phyloP scores from a whole-genome alignment of 2,888 invertebrate genomes.

The Cephus runcator region DNA sequence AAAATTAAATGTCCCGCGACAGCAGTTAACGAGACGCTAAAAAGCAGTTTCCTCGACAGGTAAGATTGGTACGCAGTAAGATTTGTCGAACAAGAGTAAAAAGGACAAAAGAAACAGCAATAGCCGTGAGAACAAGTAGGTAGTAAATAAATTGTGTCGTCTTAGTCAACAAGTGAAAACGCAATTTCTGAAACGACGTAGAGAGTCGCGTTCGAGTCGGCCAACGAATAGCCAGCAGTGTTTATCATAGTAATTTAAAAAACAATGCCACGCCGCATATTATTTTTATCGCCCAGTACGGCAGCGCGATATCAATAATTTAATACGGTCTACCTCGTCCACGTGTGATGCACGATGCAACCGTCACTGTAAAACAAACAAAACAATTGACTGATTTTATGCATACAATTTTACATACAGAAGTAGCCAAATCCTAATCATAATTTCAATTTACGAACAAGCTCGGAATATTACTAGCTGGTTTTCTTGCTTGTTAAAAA shows the following conservation, averaged over 20 bases:
- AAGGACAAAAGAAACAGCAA: background rate
- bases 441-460: no score
- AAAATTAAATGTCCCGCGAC: slow-evolving; percentile 32
- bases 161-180: slow-evolving; percentile 6
- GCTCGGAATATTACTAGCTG: no score
- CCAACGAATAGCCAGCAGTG: background rate
- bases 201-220: background rate
- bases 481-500: no score
- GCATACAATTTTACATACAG: no score
- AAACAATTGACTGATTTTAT: no score
- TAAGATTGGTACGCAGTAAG: slow-evolving; percentile 16
- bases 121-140: background rate
- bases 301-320: background rate
- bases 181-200: background rate
- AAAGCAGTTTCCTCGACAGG: slow-evolving; percentile 9
- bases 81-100: background rate
- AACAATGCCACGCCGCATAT: slow-evolving; percentile 1
- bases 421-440: no score
- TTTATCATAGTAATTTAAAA: slow-evolving; percentile 1
- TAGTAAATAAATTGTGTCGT: slow-evolving; percentile 9
- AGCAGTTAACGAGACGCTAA: slow-evolving; percentile 17
- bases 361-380: no score
- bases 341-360: no score
- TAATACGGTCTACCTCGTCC: no score
- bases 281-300: background rate